A percentile compares a stretch with the other conserved stretches of the same genome.
Evolutionary conservation across 2,113 vertebrate species (phyloP).

Genomic region (Balaeniceps rex): DNA sequence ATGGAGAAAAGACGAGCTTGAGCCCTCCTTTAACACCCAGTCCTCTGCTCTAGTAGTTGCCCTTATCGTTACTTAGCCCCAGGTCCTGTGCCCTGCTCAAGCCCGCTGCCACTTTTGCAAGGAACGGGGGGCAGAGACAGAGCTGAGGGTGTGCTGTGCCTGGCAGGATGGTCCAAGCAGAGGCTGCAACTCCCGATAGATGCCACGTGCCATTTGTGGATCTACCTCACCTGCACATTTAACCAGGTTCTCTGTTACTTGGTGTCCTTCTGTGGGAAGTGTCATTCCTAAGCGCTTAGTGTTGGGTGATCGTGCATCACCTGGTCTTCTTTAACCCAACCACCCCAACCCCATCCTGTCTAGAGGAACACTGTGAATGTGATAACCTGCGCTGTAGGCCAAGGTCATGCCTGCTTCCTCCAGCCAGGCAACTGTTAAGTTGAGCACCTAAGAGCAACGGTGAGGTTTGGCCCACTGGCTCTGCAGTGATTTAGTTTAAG

Average conservation of each 20-base stretch:
- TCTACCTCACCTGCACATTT: conserved; percentile 25
- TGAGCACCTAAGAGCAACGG: background rate
- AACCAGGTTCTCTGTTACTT: background rate
- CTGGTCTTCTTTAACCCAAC: background rate
- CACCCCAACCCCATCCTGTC: background rate
- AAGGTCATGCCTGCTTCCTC: background rate
- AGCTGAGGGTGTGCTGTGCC: background rate
- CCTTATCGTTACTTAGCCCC: background rate
- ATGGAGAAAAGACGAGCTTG: rapidly evolving
- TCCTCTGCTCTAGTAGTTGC: background rate
- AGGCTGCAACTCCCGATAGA: background rate
- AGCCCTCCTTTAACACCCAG: background rate
- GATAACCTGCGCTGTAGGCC: background rate
- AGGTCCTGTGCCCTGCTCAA: background rate
- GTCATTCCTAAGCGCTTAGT: background rate
- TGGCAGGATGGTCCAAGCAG: background rate
- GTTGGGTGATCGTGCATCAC: background rate
- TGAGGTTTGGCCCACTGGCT: background rate
- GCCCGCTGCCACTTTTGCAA: background rate
- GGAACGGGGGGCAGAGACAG: background rate
- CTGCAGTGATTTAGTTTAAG: background rate
- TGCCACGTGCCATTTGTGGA: background rate
- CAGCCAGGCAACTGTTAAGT: background rate
- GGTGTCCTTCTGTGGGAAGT: background rate
- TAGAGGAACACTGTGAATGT: background rate